Evolutionary conservation across 2,797 vertebrate genomes (phyloP).

Genomic region (Tragopan temminckii): DNA sequence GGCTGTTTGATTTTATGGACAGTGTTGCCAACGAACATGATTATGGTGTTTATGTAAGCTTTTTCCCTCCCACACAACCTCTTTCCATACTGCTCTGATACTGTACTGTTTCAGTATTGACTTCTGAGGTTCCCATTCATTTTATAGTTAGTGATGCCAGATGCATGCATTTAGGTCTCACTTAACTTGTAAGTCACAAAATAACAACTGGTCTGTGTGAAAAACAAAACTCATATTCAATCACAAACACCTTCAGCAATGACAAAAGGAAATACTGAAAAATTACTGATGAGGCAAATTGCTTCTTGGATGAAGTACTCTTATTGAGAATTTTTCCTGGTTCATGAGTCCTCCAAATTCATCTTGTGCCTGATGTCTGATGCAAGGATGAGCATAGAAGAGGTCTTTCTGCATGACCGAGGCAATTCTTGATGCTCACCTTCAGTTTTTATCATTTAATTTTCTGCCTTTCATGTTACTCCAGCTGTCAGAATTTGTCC

Average conservation of each 20-base stretch:
- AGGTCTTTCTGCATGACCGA: not conserved
- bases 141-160: not conserved
- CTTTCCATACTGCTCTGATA: not conserved
- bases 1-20: not conserved
- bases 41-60: not conserved
- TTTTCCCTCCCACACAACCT: not conserved
- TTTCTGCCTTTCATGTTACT: slow-evolving; percentile 56
- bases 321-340: slow-evolving; percentile 14
- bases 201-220: not conserved
- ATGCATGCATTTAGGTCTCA: not conserved
- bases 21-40: not conserved
- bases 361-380: slow-evolving; percentile 6
- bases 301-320: slow-evolving; percentile 26
- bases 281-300: slow-evolving; percentile 41
- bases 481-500: slow-evolving; percentile 13
- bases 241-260: not conserved
- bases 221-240: not conserved
- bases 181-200: not conserved
- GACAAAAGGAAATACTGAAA: slow-evolving; percentile 13
- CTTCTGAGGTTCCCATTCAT: not conserved
- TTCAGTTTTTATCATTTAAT: slow-evolving; percentile 11
- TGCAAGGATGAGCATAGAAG: not conserved
- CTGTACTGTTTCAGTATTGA: not conserved
- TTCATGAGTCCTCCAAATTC: not conserved
- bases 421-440: slow-evolving; percentile 23